Evolutionary conservation across 2,113 vertebrate species (phyloP), one percentile per base, ranked within the genome.

Genomic region (Anguilla japonica): DNA sequence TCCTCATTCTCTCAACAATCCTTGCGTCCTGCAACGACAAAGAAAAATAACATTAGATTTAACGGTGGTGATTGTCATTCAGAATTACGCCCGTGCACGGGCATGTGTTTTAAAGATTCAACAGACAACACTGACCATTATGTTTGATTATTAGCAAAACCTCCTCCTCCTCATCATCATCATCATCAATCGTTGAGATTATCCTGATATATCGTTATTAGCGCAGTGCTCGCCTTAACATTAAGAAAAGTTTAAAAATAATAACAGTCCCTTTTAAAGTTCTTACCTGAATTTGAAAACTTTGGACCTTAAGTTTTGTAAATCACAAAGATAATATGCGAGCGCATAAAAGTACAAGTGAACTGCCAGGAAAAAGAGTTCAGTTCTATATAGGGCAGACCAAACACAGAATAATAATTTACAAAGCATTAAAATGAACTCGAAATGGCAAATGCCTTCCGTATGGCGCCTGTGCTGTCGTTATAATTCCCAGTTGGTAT

Each of bases 1-100:
- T 95, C 97, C 96, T 97, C 97, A 98, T 99, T 96, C 97, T 98
- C 95, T 93, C 94, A 89, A 87, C 91, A 93, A 92, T 93, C 81
- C 81, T 81, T 57, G 53, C 85, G 81, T 82, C 85, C 89, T 88
- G 83, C 84, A 87, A 91, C 84, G 84, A 90, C 88, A 89, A 63
- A 89, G 71, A 75, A 75, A 75, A 75, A 41, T 11, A 75, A 22
- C 34, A 40, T 81, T 41, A 4, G 22, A 43, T 46, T 81, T 20
- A 22, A 20, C 60, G 22, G 3, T 20, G 22, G 4, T 41, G 80
- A 4, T 41, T 81, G 80, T 18, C 40, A 81, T 81, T 46, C 15
- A 43, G 16, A 8, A 41, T 79, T 22, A 85, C 20, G 29, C 14
- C 40, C 15, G n/a, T 7, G 22, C 5, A 15, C 5, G 41, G 41